phyloP scores from a whole-genome alignment of 1,140 invertebrate species.

The Helicoverpa zea region DNA sequence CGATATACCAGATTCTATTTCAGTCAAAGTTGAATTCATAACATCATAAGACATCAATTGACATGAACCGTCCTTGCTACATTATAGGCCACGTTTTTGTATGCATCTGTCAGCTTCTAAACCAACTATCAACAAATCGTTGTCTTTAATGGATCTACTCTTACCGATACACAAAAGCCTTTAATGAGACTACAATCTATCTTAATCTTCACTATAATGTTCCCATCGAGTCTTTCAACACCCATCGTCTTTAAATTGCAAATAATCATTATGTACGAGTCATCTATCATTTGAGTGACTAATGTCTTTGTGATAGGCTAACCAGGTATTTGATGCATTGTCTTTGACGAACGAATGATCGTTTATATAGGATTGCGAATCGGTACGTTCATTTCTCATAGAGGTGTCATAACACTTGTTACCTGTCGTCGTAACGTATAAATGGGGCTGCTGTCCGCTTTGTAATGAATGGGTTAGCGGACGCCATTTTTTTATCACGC shows the following conservation, averaged over 20 bases:
- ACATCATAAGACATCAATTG: too few species aligned
- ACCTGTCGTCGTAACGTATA: not conserved
- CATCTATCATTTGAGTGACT: slow-evolving; percentile 51
- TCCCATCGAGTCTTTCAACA: slow-evolving; percentile 6
- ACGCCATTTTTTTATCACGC: not conserved
- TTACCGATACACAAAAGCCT: not conserved
- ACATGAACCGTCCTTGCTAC: too few species aligned
- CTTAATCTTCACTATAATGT: slow-evolving; percentile 19
- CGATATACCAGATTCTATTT: too few species aligned
- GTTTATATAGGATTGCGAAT: slow-evolving; percentile 1
- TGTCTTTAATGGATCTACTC: not conserved
- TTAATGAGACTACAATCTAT: slow-evolving; percentile 9
- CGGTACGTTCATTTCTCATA: slow-evolving; percentile 19
- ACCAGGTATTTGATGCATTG: slow-evolving; percentile 36
- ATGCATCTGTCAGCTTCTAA: too few species aligned
- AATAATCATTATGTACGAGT: slow-evolving; percentile 9
- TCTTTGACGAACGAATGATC: slow-evolving; percentile 9
- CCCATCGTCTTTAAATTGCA: not conserved
- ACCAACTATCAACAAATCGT: not conserved
- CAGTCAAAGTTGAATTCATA: too few species aligned
- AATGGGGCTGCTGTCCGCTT: slow-evolving; percentile 11
- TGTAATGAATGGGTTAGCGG: not conserved
- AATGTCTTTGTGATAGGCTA: slow-evolving; percentile 55
- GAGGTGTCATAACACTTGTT: slow-evolving; percentile 10
- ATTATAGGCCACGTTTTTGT: too few species aligned